Evolutionary conservation across 2,797 vertebrate species (phyloP).

Genomic region (Numenius phaeopus): DNA sequence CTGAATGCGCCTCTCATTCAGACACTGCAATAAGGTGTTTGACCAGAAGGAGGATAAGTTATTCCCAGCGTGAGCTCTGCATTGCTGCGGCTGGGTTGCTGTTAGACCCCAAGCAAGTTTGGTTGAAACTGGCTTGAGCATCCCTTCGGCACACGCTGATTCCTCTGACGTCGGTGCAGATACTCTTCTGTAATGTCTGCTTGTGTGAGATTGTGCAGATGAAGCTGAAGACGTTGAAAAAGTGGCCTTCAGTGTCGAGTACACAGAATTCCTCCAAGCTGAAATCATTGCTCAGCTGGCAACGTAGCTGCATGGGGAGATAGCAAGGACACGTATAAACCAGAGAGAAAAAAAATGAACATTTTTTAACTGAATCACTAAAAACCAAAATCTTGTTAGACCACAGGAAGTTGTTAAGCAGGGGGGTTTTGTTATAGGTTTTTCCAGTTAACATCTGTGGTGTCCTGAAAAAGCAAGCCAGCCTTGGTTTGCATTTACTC

Average conservation of each 20-base stretch:
- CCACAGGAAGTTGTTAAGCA: not conserved
- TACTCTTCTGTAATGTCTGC: not conserved
- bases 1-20: not conserved
- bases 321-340: not conserved
- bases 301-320: not conserved
- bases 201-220: not conserved
- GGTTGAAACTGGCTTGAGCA: not conserved
- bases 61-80: accelerated
- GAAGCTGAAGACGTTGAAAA: not conserved
- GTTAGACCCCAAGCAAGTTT: not conserved
- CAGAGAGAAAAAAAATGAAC: not conserved
- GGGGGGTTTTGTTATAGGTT: not conserved
- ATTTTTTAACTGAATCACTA: not conserved
- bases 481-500: not conserved
- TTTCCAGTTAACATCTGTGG: not conserved
- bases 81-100: not conserved
- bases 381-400: not conserved
- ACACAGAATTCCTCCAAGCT: not conserved
- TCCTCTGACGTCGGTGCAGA: not conserved
- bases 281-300: not conserved
- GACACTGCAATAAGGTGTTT: not conserved
- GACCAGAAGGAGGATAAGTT: not conserved
- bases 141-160: not conserved
- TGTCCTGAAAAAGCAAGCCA: conserved; percentile 44
- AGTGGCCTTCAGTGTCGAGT: not conserved